These are phyloP conservation scores for Cryptophagus acutangulus DNA, from an alignment of 2,888 invertebrate genomes.

Conservation along the genomic window DNA sequence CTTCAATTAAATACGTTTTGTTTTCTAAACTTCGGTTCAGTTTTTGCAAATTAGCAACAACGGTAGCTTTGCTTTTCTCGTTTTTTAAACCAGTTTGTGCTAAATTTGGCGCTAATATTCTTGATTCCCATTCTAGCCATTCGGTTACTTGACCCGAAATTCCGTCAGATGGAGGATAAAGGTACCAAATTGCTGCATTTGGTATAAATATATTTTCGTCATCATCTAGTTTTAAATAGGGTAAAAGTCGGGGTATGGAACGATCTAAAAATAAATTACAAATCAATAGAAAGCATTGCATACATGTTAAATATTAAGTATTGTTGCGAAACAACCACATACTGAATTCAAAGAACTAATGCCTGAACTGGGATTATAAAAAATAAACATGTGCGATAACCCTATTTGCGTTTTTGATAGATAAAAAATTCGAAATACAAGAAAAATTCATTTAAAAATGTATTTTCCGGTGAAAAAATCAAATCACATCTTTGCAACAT, in stretches of 20 bases:
- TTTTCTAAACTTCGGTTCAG: slow-evolving; percentile 53
- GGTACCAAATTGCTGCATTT: slow-evolving; percentile 64
- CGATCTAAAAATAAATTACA: slow-evolving; percentile 47
- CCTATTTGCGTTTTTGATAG: too few relatives aligned
- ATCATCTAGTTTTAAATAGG: slow-evolving; percentile 59
- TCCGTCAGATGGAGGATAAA: slow-evolving; percentile 52
- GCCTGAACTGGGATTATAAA: too few relatives aligned
- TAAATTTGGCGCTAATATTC: slow-evolving; percentile 56
- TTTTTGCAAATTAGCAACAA: slow-evolving; percentile 55
- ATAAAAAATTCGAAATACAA: too few relatives aligned
- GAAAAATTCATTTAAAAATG: too few relatives aligned
- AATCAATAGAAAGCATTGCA: too few relatives aligned
- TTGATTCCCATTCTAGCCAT: slow-evolving; percentile 64
- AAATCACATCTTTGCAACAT: too few relatives aligned
- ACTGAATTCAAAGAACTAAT: too few relatives aligned
- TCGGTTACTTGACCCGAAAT: slow-evolving; percentile 48
- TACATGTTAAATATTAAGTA: too few relatives aligned
- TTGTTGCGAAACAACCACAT: too few relatives aligned
- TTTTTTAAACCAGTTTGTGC: slow-evolving; percentile 50
- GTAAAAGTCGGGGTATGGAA: slow-evolving; percentile 56
- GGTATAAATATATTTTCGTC: slow-evolving; percentile 64
- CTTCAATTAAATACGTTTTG: slow-evolving; percentile 58
- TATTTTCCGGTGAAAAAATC: too few relatives aligned
- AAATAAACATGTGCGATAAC: too few relatives aligned
- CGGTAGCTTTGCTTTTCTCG: slow-evolving; percentile 54